A percentile compares a stretch with the other conserved stretches of the same genome.
phyloP scores from a whole-genome alignment of 2,797 vertebrate species.

The Gallirallus australis region DNA sequence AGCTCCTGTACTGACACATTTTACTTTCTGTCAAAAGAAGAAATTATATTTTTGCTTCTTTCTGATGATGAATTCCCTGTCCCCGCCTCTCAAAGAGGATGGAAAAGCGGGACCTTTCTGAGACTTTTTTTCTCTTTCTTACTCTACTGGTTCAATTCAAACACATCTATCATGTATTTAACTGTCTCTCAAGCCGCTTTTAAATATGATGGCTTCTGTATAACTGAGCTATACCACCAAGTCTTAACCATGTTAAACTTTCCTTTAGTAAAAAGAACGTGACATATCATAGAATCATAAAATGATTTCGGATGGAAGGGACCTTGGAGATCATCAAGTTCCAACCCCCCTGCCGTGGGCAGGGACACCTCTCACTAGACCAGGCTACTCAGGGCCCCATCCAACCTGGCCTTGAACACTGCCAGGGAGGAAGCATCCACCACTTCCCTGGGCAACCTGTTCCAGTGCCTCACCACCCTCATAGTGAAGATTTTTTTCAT shows the following conservation, averaged over 20 bases:
- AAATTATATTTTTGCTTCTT: background rate
- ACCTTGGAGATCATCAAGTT: too few relatives aligned
- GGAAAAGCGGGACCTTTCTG: background rate
- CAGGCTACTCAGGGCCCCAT: too few relatives aligned
- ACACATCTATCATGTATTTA: background rate
- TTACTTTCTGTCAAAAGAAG: background rate
- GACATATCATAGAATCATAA: background rate
- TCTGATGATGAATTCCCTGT: background rate
- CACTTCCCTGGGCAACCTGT: too few relatives aligned
- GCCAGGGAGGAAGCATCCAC: too few relatives aligned
- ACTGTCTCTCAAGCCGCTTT: background rate
- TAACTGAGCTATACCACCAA: background rate
- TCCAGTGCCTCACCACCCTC: too few relatives aligned
- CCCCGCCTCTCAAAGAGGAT: background rate
- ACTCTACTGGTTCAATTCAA: background rate
- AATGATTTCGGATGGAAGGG: too few relatives aligned
- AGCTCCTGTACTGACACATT: background rate
- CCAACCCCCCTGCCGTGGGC: too few relatives aligned
- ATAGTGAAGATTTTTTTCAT: too few relatives aligned
- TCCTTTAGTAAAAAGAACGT: background rate
- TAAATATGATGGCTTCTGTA: background rate
- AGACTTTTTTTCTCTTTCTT: background rate
- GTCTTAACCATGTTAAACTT: background rate
- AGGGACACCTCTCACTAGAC: too few relatives aligned
- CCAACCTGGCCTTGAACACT: too few relatives aligned